Conservation (phyloP, 2,113 vertebrate species). For the Rhizomys pruinosus region DNA sequence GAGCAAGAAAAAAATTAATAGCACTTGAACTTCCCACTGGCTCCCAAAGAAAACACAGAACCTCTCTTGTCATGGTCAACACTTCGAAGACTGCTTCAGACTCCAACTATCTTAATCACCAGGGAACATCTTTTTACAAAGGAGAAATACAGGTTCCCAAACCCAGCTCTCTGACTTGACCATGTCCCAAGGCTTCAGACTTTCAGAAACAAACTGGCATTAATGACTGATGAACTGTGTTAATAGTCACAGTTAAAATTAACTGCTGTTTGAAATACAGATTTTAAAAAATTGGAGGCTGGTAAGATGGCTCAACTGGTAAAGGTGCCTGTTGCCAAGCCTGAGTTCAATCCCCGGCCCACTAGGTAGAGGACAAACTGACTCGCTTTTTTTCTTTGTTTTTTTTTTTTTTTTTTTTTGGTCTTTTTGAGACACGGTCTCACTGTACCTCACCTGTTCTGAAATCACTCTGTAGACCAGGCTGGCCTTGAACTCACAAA, state of each 20-base stretch:
- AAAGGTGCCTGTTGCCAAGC: not conserved
- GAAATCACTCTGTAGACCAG: no score
- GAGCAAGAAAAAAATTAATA: constrained; percentile 11
- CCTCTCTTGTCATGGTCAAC: not conserved
- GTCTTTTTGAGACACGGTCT: no score
- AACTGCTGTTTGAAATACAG: constrained; percentile 33
- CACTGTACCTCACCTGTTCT: no score
- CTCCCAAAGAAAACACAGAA: constrained; percentile 53
- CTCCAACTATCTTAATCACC: not conserved
- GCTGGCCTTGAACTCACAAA: no score
- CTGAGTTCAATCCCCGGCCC: no score
- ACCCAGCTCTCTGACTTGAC: constrained; percentile 35
- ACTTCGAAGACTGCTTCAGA: constrained; percentile 39
- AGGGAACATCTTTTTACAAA: constrained; percentile 41
- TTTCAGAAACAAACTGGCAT: not conserved
- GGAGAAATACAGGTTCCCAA: constrained; percentile 38
- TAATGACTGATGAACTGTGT: not conserved
- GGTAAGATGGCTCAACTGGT: not conserved
- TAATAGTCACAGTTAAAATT: constrained; percentile 19
- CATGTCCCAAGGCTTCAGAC: constrained; percentile 21
- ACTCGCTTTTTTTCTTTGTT: no score
- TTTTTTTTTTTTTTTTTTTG: no score
- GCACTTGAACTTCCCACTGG: constrained; percentile 31
- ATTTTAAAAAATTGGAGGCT: not conserved
- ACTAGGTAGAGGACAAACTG: not conserved